Conservation (phyloP, 2,888 invertebrate genomes). For the Phanerotoma sp. region DNA sequence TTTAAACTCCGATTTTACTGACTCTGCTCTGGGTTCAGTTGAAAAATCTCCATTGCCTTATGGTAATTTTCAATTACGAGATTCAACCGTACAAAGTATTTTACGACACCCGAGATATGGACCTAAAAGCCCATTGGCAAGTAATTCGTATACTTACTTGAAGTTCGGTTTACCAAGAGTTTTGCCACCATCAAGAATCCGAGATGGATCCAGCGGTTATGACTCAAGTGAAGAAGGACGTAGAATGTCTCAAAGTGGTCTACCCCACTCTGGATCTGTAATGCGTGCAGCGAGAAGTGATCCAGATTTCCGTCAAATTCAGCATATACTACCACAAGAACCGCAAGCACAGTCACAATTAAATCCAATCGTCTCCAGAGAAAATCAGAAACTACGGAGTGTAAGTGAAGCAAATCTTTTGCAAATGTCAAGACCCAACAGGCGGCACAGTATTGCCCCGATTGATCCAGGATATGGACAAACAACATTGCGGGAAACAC, state of each 20-base stretch:
- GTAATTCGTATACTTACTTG: constrained; percentile 91
- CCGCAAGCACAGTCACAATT: constrained; percentile 47
- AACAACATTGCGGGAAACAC: constrained; percentile 31
- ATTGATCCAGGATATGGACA: constrained; percentile 49
- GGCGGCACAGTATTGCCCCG: constrained; percentile 54
- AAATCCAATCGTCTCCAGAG: constrained; percentile 41
- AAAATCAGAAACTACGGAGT: constrained; percentile 59
- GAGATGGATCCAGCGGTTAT: constrained; percentile 90
- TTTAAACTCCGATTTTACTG: constrained; percentile 92
- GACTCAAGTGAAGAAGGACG: constrained; percentile 78
- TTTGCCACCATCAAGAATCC: constrained; percentile 71
- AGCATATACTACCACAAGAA: constrained; percentile 45
- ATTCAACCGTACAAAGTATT: constrained; percentile 91
- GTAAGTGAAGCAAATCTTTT: constrained; percentile 86
- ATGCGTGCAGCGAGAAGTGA: constrained; percentile 79
- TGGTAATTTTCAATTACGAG: constrained; percentile 90
- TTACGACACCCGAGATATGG: constrained; percentile 87
- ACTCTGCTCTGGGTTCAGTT: constrained; percentile 88
- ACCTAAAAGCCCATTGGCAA: constrained; percentile 82
- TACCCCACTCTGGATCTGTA: constrained; percentile 61
- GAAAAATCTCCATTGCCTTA: constrained; percentile 92
- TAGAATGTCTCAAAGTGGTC: constrained; percentile 53
- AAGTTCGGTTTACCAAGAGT: constrained; percentile 93
- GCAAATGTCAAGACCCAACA: constrained; percentile 42
- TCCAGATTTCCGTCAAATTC: constrained; percentile 71